Conservation (phyloP, 2,888 invertebrate species). For the Trissonchulus sp. region DNA sequence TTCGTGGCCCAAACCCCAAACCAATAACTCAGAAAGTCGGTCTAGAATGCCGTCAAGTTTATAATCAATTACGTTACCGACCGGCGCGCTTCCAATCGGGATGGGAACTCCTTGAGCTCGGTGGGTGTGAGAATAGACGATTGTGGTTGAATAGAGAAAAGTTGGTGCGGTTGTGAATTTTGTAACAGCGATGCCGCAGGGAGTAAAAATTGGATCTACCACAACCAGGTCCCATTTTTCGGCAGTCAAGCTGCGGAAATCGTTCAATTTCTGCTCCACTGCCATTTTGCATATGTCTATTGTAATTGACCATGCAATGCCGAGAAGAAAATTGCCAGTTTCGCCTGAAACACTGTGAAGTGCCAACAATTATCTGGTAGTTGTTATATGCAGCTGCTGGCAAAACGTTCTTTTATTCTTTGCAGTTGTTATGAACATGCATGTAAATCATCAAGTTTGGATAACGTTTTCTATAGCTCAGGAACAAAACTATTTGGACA, state of each 20-base stretch:
- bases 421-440: too few relatives aligned
- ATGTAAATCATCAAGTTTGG: too few relatives aligned
- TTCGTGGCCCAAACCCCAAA: not conserved
- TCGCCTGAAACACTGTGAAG: too few relatives aligned
- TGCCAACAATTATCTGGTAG: too few relatives aligned
- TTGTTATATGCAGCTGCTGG: too few relatives aligned
- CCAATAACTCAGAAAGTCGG: not conserved
- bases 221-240: constrained; percentile 10
- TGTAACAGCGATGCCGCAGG: not conserved
- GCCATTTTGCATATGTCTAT: constrained; percentile 2
- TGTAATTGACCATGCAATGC: too few relatives aligned
- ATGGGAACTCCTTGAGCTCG: constrained; percentile 5
- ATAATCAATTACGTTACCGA: not conserved
- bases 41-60: not conserved
- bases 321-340: too few relatives aligned
- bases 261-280: not conserved
- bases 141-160: not conserved
- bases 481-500: too few relatives aligned
- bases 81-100: constrained; percentile 13
- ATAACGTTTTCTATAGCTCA: too few relatives aligned
- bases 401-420: too few relatives aligned
- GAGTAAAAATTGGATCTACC: constrained; percentile 17
- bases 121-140: not conserved
- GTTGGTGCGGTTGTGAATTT: not conserved
- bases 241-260: not conserved